Conservation (phyloP, 2,797 vertebrate genomes). For the Falco naumanni region DNA sequence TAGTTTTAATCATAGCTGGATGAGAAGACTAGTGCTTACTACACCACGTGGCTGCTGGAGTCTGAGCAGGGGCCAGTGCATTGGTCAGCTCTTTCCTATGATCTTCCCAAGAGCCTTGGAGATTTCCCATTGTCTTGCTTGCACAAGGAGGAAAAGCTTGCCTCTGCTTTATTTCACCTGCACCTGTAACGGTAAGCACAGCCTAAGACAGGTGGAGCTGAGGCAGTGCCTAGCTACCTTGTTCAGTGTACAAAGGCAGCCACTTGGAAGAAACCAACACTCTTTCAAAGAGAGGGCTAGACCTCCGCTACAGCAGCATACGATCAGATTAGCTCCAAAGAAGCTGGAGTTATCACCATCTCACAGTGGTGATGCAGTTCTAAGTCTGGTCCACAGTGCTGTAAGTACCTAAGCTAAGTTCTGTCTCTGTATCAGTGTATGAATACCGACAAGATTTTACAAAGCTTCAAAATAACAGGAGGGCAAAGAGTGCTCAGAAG, state of each 20-base stretch:
- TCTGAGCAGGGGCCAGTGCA: background rate
- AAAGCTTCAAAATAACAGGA: slow-evolving; percentile 23
- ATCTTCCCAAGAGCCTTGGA: background rate
- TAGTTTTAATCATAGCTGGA: background rate
- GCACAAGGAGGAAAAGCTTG: background rate
- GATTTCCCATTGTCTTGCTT: background rate
- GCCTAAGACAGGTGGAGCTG: background rate
- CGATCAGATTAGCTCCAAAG: slow-evolving; percentile 27
- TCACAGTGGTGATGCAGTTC: background rate
- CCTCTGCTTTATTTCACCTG: background rate
- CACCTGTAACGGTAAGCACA: background rate
- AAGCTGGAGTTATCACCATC: background rate
- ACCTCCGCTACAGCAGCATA: slow-evolving; percentile 12
- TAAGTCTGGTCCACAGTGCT: background rate
- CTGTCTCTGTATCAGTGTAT: background rate
- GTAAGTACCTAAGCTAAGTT: background rate
- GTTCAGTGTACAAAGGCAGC: background rate
- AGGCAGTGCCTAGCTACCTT: background rate
- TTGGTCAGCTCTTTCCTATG: background rate
- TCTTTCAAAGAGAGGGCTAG: slow-evolving; percentile 7
- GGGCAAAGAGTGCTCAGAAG: background rate
- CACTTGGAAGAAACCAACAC: background rate
- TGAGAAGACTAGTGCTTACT: background rate
- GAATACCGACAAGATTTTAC: slow-evolving; percentile 4
- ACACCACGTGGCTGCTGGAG: background rate